Evolutionary conservation across 2,113 vertebrate species (phyloP), one percentile per base, ranked within the genome.

Genomic region (Sebastes fasciatus): DNA sequence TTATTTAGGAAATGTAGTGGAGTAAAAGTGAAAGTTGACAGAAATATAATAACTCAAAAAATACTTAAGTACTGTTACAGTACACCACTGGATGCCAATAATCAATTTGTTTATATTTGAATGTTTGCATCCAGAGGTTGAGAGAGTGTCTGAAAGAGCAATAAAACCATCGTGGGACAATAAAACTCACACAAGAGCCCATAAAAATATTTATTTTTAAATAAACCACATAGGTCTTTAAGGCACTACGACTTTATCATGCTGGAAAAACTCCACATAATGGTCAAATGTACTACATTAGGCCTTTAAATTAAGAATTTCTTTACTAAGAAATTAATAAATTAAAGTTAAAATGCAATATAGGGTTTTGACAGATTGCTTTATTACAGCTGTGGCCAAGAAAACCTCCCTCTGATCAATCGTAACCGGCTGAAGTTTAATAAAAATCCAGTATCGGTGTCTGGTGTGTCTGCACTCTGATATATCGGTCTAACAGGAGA

Each of bases 401-500:
- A 51, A 71, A 55, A 45, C 13, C 2, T 13, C 7, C 8, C 16
- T 34, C n/a, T 61, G 17, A 77, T 61, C 21, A n/a, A 48, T 54
- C 43, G 2, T 17, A 11, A 10, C 63, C 68, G 81, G 64, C 80
- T 72, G 11, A 26, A 7, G 21, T 13, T 51, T 40, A 17, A 51
- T 34, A 19, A 79, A 60, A 42, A 23, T 14, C n/a, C 64, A 62
- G 49, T 62, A 78, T 64, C 12, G 14, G 61, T 26, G 16, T 48
- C 1, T 45, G 42, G 51, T 17, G 26, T 19, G 64, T 82, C 51
- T 57, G 70, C 26, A 8, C 8, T 72, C 49, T 77, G 80, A 82
- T 80, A 52, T 70, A 83, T 86, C 66, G 40, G 77, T 81, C 82
- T 57, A 17, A 58, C 21, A 10, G 71, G 61, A 80, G 58, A 79